phyloP scores from a whole-genome alignment of 2,797 vertebrate species.

The Cossypha heuglini region DNA sequence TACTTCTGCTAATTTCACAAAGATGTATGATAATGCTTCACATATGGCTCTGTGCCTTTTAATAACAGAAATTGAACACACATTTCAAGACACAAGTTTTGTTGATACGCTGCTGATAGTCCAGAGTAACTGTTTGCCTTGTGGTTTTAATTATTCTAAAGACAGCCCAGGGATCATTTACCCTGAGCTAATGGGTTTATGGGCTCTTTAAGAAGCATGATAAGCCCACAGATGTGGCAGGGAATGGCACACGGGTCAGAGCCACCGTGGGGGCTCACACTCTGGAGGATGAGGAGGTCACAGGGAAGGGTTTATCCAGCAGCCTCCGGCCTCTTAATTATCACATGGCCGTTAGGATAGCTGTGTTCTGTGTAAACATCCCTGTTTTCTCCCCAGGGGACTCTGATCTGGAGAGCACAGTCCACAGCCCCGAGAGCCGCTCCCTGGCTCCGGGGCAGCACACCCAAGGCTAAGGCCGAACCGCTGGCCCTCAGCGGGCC shows the following conservation, averaged over 20 bases:
- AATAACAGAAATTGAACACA: slow-evolving; percentile 82
- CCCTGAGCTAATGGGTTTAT: slow-evolving; percentile 68
- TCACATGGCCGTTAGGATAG: neutral
- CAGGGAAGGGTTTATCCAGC: neutral
- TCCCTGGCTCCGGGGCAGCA: neutral
- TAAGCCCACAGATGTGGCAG: slow-evolving; percentile 71
- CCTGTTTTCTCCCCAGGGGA: neutral
- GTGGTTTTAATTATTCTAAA: slow-evolving; percentile 82
- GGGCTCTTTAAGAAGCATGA: slow-evolving; percentile 59
- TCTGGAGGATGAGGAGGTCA: neutral
- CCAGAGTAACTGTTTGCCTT: slow-evolving; percentile 72
- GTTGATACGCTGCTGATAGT: slow-evolving; percentile 78
- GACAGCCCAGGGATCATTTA: slow-evolving; percentile 79
- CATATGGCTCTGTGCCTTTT: slow-evolving; percentile 78
- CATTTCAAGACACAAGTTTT: slow-evolving; percentile 77
- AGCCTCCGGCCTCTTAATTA: neutral
- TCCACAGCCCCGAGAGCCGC: neutral
- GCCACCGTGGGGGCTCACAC: neutral
- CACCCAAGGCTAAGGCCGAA: fast-evolving
- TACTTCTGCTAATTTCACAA: slow-evolving; percentile 79
- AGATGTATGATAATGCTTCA: slow-evolving; percentile 78
- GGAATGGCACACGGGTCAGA: slow-evolving; percentile 31
- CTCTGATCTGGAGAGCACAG: neutral
- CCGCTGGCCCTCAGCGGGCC: neutral
- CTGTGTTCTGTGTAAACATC: slow-evolving; percentile 13